Evolutionary conservation across 1,140 invertebrate species (phyloP).

Genomic region (Neelides sp.): DNA sequence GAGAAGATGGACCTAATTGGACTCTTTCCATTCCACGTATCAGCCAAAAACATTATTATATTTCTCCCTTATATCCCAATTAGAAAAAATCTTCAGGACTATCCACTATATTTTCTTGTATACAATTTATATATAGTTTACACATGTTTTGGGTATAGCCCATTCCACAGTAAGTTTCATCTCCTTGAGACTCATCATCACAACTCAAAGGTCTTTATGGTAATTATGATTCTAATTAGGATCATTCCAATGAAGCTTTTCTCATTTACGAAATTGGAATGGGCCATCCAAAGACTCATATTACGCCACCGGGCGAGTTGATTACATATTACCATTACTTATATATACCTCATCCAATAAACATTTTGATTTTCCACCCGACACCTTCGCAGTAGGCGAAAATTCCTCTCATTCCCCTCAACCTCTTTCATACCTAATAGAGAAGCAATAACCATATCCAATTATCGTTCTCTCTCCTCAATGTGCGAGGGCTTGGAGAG

Average conservation of each 20-base stretch:
- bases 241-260: conserved; percentile 10
- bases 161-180: not conserved
- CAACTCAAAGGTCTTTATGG: conserved; percentile 8
- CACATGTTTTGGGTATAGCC: not conserved
- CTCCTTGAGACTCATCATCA: conserved; percentile 4
- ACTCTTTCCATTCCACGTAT: not conserved
- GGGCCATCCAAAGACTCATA: conserved; percentile 6
- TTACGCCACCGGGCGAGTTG: conserved; percentile 3
- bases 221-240: conserved; percentile 17
- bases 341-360: conserved; percentile 9
- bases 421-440: not conserved
- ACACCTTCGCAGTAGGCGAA: not conserved
- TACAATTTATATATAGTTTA: too few species aligned
- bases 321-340: too few species aligned
- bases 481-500: too few species aligned
- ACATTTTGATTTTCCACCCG: not conserved
- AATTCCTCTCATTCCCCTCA: not conserved
- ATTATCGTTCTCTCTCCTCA: not conserved
- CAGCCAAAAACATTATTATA: too few species aligned
- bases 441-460: not conserved
- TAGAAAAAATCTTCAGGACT: too few species aligned
- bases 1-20: conserved; percentile 16
- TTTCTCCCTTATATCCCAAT: too few species aligned
- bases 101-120: too few species aligned
- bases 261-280: conserved; percentile 18